Evolutionary conservation across 2,888 invertebrate species (phyloP).

Genomic region (Catotricha subobsoleta): DNA sequence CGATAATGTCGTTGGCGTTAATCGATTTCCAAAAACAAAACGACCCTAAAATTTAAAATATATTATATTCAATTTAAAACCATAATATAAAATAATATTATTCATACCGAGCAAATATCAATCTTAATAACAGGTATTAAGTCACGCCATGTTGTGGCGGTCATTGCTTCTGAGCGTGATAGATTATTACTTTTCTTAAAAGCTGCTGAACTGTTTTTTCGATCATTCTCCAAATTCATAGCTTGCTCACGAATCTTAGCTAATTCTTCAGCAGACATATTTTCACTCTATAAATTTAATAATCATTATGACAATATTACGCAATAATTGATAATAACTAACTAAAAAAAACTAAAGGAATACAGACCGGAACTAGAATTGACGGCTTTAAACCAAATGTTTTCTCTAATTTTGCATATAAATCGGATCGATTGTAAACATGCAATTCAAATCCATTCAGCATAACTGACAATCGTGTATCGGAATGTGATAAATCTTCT

Average conservation of each 20-base stretch:
- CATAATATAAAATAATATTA: too few species aligned
- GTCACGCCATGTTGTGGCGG: constrained; percentile 85
- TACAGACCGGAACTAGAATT: constrained; percentile 39
- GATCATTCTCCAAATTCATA: constrained; percentile 44
- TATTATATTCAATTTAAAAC: background rate
- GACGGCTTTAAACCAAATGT: constrained; percentile 68
- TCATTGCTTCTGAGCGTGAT: constrained; percentile 58
- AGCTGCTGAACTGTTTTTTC: constrained; percentile 29
- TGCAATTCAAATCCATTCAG: constrained; percentile 90
- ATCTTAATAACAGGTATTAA: constrained; percentile 91
- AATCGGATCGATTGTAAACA: constrained; percentile 78
- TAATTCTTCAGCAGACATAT: constrained; percentile 34
- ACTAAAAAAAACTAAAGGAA: too few species aligned
- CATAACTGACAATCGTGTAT: constrained; percentile 77
- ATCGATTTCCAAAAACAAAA: constrained; percentile 84
- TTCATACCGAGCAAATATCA: constrained; percentile 65
- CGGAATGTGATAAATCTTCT: constrained; percentile 90
- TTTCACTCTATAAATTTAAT: constrained; percentile 29
- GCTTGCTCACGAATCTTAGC: constrained; percentile 36
- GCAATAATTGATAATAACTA: too few species aligned
- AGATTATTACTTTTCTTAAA: constrained; percentile 22
- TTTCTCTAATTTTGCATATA: constrained; percentile 75
- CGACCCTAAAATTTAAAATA: constrained; percentile 44
- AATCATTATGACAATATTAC: too few species aligned
- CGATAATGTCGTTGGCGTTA: constrained; percentile 84